Evolutionary conservation across 2,113 vertebrate genomes (phyloP).

Genomic region (Austrofundulus limnaeus): DNA sequence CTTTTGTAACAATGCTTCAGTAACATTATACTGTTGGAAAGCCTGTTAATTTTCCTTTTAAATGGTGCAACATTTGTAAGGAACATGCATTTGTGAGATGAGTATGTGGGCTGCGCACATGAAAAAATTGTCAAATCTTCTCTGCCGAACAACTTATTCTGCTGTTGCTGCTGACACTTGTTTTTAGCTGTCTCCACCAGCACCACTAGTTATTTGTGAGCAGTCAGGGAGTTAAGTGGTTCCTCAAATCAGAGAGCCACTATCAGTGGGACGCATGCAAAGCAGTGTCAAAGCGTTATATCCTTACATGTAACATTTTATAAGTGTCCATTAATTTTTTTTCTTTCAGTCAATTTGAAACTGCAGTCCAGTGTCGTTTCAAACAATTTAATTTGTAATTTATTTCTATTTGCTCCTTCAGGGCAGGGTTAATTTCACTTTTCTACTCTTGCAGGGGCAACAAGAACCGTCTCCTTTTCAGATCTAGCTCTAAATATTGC

Average conservation of each 20-base stretch:
- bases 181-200: slow-evolving; percentile 51
- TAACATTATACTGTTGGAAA: no score
- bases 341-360: not conserved
- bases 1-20: no score
- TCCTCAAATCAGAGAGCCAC: slow-evolving; percentile 12
- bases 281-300: slow-evolving; percentile 4
- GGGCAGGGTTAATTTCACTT: slow-evolving; percentile 43
- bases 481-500: slow-evolving; percentile 37
- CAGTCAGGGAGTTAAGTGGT: slow-evolving; percentile 31
- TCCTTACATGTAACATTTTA: slow-evolving; percentile 3
- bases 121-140: no score
- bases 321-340: not conserved
- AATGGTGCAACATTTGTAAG: no score
- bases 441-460: slow-evolving; percentile 31
- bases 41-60: no score
- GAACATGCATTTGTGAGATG: no score
- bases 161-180: no score
- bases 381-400: slow-evolving; percentile 24
- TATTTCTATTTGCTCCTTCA: slow-evolving; percentile 7
- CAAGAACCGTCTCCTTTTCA: slow-evolving; percentile 21
- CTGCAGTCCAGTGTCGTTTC: not conserved
- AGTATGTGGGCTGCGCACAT: no score
- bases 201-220: slow-evolving; percentile 57
- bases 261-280: slow-evolving; percentile 30
- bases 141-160: no score